Evolutionary conservation across 2,113 vertebrate species (phyloP), one percentile per base, ranked within the genome.

Genomic region (Macquaria australasica): DNA sequence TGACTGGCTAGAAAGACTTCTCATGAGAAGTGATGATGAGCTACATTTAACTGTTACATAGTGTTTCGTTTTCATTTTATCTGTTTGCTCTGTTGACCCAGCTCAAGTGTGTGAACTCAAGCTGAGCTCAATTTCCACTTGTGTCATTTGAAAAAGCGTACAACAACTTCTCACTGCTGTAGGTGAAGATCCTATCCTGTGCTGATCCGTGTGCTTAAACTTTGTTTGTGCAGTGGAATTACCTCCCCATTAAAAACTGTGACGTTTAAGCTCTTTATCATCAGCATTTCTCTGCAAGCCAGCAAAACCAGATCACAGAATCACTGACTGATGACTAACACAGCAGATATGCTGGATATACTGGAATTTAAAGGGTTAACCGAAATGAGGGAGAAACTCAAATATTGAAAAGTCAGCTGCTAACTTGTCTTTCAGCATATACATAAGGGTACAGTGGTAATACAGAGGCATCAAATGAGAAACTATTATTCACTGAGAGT

Each of bases 11-110:
- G 62, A 83, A 41, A 79, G 8, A 37, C 23, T 83, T 90, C 18
- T 41, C 43, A 74, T 53, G 41, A 81, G 88, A 84, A 87, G 73
- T 58, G 75, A 85, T 77, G 81, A 89, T 18, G 3, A 45, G 58
- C 43, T 34, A 59, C 31, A 67, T 73, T 64, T 62, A 48, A 41
- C 31, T 20, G 43, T 62, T 41, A 73, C 48, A 0, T 4, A 39
- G 31, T 39, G 34, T 76, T 77, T 87, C 10, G 0, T 76, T 82
- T 76, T 71, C 25, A 62, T 75, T 82, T 79, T 58, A 72, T 60
- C 73, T 51, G 63, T 78, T 66, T 63, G 50, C 20, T 82, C 25
- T 59, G 79, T 59, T 85, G 68, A 78, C 18, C 3, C 56, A 87
- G 60, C 23, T 79, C 37, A 60, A 81, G 25, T 37, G 8, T 51